Conservation (phyloP, 2,888 invertebrate species). For the Laothoe populi region DNA sequence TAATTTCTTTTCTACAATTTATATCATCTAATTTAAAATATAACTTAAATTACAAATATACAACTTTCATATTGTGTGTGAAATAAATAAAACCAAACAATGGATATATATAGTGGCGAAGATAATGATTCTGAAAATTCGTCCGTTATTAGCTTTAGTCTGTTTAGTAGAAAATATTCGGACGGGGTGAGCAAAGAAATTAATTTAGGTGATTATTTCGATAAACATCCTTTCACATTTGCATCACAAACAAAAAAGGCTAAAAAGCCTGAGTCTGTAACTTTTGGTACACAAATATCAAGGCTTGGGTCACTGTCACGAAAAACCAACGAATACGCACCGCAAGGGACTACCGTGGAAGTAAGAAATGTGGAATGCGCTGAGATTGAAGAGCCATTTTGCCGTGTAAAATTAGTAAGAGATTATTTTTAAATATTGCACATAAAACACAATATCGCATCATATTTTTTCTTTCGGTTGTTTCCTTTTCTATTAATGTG, state of each 20-base stretch:
- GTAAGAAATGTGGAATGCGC: conserved; percentile 33
- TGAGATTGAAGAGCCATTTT: conserved; percentile 40
- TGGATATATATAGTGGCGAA: conserved; percentile 32
- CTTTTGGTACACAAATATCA: conserved; percentile 1
- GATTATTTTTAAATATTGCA: neutral
- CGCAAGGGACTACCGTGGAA: conserved; percentile 21
- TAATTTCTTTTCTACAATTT: neutral
- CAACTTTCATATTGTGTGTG: neutral
- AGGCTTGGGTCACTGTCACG: neutral
- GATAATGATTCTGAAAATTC: conserved; percentile 29
- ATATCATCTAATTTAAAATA: neutral
- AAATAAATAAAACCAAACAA: conserved; percentile 9
- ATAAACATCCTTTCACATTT: conserved; percentile 11
- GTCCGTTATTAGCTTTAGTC: conserved; percentile 24
- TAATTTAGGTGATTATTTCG: neutral
- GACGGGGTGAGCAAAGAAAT: neutral
- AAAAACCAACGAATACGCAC: neutral
- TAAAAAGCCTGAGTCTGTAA: conserved; percentile 3
- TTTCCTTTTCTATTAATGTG: no score
- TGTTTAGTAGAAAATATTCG: neutral
- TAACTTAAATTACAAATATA: neutral
- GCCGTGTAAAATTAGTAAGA: conserved; percentile 47
- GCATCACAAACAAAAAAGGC: conserved; percentile 10
- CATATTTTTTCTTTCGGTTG: no score
- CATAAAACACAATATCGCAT: neutral